Conservation (phyloP, 2,888 invertebrate species). For the Torymus aiolomorphi region DNA sequence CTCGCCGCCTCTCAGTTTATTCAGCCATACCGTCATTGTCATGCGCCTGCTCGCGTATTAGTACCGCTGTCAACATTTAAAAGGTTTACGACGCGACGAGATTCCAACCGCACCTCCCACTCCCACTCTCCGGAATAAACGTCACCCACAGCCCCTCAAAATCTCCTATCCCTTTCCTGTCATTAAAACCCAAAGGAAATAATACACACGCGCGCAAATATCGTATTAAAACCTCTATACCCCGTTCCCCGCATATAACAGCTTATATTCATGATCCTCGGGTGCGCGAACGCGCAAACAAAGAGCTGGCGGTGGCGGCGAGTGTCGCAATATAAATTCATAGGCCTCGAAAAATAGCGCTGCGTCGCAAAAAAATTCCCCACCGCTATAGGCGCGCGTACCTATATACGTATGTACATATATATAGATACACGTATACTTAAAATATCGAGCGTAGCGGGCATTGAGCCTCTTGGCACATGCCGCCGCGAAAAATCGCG, state of each 20-base stretch:
- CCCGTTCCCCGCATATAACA: not conserved
- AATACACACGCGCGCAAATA: constrained; percentile 2
- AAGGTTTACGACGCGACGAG: too few species aligned
- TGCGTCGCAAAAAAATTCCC: not conserved
- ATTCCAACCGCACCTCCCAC: too few species aligned
- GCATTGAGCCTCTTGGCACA: constrained; percentile 6
- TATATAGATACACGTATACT: not conserved
- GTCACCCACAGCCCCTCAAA: too few species aligned
- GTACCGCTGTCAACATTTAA: too few species aligned
- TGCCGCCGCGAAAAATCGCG: constrained; percentile 6
- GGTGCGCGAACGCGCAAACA: not conserved
- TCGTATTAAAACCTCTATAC: constrained; percentile 25
- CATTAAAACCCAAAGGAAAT: constrained; percentile 24
- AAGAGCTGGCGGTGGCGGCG: not conserved
- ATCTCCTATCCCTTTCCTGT: too few species aligned
- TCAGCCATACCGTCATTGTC: too few species aligned
- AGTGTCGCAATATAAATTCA: constrained; percentile 31
- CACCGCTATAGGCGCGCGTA: not conserved
- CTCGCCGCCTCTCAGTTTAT: too few species aligned
- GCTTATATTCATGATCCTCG: constrained; percentile 36
- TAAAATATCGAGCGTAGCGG: not conserved
- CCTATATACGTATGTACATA: too few species aligned
- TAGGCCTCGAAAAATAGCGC: not conserved
- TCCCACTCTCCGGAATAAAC: too few species aligned
- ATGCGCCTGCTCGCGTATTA: too few species aligned